phyloP scores from a whole-genome alignment of 2,888 invertebrate species.

The Tenthredo amoena region DNA sequence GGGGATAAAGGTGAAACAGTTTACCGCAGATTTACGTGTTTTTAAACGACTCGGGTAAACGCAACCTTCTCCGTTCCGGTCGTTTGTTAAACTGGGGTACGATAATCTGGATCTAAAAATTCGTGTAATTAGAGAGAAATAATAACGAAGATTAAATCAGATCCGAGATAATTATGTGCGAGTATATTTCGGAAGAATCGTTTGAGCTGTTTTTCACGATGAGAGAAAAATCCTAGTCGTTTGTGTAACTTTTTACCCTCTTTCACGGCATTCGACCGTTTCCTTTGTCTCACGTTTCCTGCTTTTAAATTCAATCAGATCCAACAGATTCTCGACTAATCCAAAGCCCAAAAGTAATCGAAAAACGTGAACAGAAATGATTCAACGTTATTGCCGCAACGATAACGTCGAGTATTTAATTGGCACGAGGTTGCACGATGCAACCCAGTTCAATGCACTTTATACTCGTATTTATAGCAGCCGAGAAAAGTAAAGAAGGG shows the following conservation, averaged over 20 bases:
- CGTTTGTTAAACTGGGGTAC: not conserved
- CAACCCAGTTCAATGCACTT: not conserved
- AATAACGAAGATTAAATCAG: not conserved
- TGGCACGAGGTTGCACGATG: not conserved
- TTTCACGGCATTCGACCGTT: not conserved
- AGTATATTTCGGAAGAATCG: not conserved
- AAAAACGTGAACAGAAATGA: not conserved
- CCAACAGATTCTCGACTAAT: not conserved
- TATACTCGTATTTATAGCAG: not conserved
- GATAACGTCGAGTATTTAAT: constrained; percentile 13
- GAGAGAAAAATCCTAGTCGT: not conserved
- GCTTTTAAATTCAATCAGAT: not conserved
- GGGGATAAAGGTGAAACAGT: constrained; percentile 3
- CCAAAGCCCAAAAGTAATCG: not conserved
- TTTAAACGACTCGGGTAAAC: not conserved
- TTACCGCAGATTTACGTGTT: not conserved
- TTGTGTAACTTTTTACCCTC: not conserved
- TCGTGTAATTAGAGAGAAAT: not conserved
- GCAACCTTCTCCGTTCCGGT: not conserved
- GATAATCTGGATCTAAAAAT: not conserved
- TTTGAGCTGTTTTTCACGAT: not conserved
- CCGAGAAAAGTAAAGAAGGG: not conserved
- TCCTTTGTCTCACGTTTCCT: not conserved
- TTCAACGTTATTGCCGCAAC: not conserved
- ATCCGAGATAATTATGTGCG: not conserved